phyloP scores from a whole-genome alignment of 2,113 vertebrate species.

The Xenopus borealis region DNA sequence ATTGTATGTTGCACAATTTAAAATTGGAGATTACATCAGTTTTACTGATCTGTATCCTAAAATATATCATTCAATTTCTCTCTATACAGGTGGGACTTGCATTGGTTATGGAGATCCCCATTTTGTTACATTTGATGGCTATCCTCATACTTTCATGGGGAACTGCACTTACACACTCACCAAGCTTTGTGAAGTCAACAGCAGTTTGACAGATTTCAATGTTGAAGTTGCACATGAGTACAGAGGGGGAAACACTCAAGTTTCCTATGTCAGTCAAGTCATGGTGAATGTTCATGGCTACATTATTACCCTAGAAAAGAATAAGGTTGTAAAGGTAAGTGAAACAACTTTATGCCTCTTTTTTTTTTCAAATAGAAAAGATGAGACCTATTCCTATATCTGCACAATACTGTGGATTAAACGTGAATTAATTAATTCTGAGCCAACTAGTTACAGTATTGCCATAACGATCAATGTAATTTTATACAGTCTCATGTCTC shows the following conservation, averaged over 20 bases:
- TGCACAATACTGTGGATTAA: no score
- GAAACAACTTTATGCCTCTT: not conserved
- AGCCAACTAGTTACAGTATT: no score
- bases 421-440: no score
- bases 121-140: conserved; percentile 39
- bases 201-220: conserved; percentile 43
- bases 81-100: conserved; percentile 29
- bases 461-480: no score
- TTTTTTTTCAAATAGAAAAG: no score
- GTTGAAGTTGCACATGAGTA: conserved; percentile 47
- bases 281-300: conserved; percentile 39
- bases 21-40: not conserved
- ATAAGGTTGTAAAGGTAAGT: conserved; percentile 18
- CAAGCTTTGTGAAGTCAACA: conserved; percentile 29
- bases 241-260: conserved; percentile 33
- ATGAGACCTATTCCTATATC: no score
- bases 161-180: conserved; percentile 48
- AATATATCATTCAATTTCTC: not conserved
- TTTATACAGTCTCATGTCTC: no score
- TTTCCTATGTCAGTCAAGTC: conserved; percentile 45
- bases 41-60: not conserved
- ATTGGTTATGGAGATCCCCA: conserved; percentile 45
- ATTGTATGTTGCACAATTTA: not conserved
- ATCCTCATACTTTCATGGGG: conserved; percentile 45
- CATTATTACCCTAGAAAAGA: conserved; percentile 36